Base-by-base conservation (phyloP, 2,797 vertebrate species). In the Pithecia hirsuta region DNA sequence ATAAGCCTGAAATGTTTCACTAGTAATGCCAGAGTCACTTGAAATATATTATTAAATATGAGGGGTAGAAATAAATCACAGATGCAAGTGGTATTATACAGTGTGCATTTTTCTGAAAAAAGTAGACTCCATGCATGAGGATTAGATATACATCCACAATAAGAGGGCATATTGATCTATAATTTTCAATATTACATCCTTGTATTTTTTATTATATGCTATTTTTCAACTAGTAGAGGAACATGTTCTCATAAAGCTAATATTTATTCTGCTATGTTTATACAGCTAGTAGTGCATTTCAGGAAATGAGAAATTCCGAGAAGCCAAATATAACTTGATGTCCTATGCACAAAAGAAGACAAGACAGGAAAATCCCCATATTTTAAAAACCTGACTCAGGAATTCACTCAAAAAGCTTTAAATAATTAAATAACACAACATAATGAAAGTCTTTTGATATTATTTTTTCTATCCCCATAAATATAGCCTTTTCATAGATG, bases 191-290 rank as follows among this genome's bases (percentile, higher is more conserved):
- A 98, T 98, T 97, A 97, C 86, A 97, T 97, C 96, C 93, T 94
- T 98, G 91, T 98, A 96, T 97, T 98, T 97, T 98, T 97, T 98
- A 98, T 98, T 98, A 98, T 83, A 91, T 95, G 90, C 80, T 96
- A 95, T 98, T 98, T 98, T 98, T 98, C 98, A 98, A 98, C 98
- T 82, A 95, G 74, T 94, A 97, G 95, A 97, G 93, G 97, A 98
- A 98, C 84, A 92, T 94, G 95, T 96, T 97, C 97, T 97, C 98
- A 98, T 98, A 98, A 98, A 98, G 94, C 95, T 98, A 98, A 98
- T 98, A 98, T 98, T 98, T 99, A 99, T 98, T 98, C 91, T 85
- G 97, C 95, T 83, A 91, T 98, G 98, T 98, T 98, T 98, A 98
- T 86, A 91, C 86, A 92, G 50, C 39, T 81, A 95, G 76, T 30